Base-by-base conservation (phyloP, 2,113 vertebrate species). In the Pygoscelis antarcticus region DNA sequence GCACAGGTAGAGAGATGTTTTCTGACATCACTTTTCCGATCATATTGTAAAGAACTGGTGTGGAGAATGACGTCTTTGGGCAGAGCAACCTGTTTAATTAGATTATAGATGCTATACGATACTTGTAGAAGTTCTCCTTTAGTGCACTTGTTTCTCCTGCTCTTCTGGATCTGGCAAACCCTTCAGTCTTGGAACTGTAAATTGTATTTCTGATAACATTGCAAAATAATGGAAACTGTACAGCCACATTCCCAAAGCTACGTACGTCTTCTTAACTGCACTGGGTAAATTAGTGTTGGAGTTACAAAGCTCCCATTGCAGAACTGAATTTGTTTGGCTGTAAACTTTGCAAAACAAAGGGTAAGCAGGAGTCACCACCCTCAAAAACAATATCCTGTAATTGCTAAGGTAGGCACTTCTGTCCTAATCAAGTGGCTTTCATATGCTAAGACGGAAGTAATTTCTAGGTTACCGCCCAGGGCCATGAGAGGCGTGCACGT, bases 231-330 rank as follows among this genome's bases (percentile, higher is more conserved):
- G 80, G 64, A 26, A 10, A 0, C 3, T 5, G 29, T 44, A 32
- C 27, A 38, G 46, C 30, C 27, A 2, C 1, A 8, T 42, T 65
- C 80, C 80, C 68, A 13, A 6, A 62, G 62, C 54, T n/a, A 10
- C 1, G 7, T 29, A 5, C 17, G 0, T 9, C 5, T n/a, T 10
- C 5, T 42, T 7, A 6, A 5, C 38, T 29, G 58, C n/a, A 0
- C 27, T 9, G 18, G 44, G 15, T 32, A 1, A 32, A 21, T 3
- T 9, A 7, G 1, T 0, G 2, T 0, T 27, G 69, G 46, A 17
- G 47, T 16, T 32, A 5, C 13, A 7, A 55, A 75, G 38, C 40
- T 42, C 44, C 52, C 10, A 4, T 14, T 44, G 79, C 58, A 44
- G 36, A 4, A 2, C 27, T 2, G 62, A 22, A 10, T 8, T 57